Evolutionary conservation across 2,113 vertebrate genomes (phyloP), one percentile per base, ranked within the genome.

Genomic region (Microtus oregoni): DNA sequence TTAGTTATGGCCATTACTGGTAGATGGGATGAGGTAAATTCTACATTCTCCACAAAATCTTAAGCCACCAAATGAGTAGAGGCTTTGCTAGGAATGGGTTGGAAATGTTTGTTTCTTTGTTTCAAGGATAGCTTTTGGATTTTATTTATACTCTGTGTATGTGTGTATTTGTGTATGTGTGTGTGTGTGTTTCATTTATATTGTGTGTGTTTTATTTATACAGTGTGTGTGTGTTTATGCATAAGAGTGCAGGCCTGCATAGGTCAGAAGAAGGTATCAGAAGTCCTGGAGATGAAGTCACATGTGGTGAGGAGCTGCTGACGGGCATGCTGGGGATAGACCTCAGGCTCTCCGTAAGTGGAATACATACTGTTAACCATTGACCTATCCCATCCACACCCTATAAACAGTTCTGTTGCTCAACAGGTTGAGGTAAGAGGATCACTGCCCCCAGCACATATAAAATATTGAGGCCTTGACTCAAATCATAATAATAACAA

Each of bases 391-490:
- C 77, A 1, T 79, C 50, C 10, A n/a, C 4, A 55, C 4, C 5
- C 8, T 78, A 35, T 35, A 55, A 79, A 38, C 2, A 61, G 20
- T 24, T 61, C n/a, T 82, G 11, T 5, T 5, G 5, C 30, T 7
- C 6, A 35, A 5, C 22, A 65, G 55, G 0, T 2, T 11, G 44
- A 68, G 47, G 3, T 26, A n/a, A n/a, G 1, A 67, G 44, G 35
- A 52, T 30, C 22, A 3, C 50, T 0, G 10, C 13, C 4, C 32
- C 3, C 24, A n/a, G 0, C 7, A 26, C 28, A 19, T 47, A 44
- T 0, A 85, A 67, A 32, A 22, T 30, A 52, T 14, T 7, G n/a
- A 26, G 19, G 41, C 13, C 22, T 24, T 13, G 19, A 41, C 7
- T 79, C 13, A 72, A 47, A 72, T 8, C 38, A 63, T 44, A 65